These are phyloP conservation scores for Diaprepes abbreviatus DNA, from an alignment of 2,888 invertebrate species.

Conservation along the genomic window DNA sequence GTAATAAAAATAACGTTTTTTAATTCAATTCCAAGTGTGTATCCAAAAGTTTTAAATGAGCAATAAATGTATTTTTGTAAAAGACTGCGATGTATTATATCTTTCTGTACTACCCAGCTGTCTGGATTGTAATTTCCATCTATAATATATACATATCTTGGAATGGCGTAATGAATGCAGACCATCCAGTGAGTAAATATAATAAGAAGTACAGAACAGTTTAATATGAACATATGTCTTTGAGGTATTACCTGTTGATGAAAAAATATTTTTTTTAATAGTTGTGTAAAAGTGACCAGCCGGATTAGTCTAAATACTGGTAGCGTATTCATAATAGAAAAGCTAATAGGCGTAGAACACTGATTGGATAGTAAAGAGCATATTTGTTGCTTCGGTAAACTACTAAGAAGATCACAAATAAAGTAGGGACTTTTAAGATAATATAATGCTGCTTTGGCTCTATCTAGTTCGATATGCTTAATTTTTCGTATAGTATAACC, in stretches of 20 bases:
- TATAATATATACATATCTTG: not conserved
- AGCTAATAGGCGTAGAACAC: not conserved
- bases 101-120: not conserved
- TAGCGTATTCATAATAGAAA: not conserved
- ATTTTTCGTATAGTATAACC: not conserved
- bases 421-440: slow-evolving; percentile 10
- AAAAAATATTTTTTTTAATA: not conserved
- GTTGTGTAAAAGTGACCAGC: not conserved
- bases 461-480: not conserved
- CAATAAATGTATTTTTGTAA: slow-evolving; percentile 6
- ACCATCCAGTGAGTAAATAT: slow-evolving; percentile 20
- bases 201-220: not conserved
- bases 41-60: slow-evolving; percentile 5
- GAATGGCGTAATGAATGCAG: slow-evolving; percentile 9
- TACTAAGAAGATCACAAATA: slow-evolving; percentile 1
- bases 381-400: not conserved
- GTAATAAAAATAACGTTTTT: not conserved
- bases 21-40: slow-evolving; percentile 8
- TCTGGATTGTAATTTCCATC: not conserved
- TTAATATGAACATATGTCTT: not conserved
- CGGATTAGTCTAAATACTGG: not conserved
- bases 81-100: not conserved
- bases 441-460: not conserved
- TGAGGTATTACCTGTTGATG: not conserved
- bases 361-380: not conserved